Conservation (phyloP, 2,888 invertebrate genomes). For the Aphodius granarius region DNA sequence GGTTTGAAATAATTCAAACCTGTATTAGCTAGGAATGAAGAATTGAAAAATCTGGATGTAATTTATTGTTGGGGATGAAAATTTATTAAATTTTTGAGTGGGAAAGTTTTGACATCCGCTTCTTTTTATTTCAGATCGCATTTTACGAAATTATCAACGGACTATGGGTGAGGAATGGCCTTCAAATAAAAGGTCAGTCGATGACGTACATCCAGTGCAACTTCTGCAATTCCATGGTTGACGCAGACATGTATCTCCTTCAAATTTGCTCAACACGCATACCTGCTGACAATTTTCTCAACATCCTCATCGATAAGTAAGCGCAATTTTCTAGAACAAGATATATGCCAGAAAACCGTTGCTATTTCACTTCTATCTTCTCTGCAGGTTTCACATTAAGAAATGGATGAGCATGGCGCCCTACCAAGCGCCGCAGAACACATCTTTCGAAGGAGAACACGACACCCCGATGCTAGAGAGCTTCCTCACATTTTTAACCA, state of each 20-base stretch:
- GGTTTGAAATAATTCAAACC: not conserved
- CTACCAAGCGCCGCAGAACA: constrained; percentile 64
- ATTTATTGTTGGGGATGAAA: too few relatives aligned
- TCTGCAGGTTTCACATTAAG: constrained; percentile 76
- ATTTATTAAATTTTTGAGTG: too few relatives aligned
- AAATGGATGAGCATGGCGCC: constrained; percentile 83
- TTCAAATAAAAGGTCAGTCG: constrained; percentile 98
- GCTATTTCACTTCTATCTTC: not conserved
- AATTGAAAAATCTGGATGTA: too few relatives aligned
- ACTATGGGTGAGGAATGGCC: constrained; percentile 95
- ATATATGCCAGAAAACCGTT: not conserved
- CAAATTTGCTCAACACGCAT: constrained; percentile 92
- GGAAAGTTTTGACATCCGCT: not conserved
- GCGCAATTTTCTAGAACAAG: constrained; percentile 32
- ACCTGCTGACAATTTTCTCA: constrained; percentile 81
- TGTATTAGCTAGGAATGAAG: too few relatives aligned
- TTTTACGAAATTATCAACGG: constrained; percentile 94
- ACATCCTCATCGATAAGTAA: constrained; percentile 86
- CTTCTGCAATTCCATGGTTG: constrained; percentile 98
- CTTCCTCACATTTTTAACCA: constrained; percentile 87
- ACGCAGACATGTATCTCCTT: constrained; percentile 93
- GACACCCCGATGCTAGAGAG: constrained; percentile 92
- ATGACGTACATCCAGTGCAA: constrained; percentile 99
- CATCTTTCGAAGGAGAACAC: constrained; percentile 72
- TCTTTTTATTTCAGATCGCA: constrained; percentile 69